Base-by-base conservation (phyloP, 2,113 vertebrate genomes). In the Sterrhoptilus dennistouni region DNA sequence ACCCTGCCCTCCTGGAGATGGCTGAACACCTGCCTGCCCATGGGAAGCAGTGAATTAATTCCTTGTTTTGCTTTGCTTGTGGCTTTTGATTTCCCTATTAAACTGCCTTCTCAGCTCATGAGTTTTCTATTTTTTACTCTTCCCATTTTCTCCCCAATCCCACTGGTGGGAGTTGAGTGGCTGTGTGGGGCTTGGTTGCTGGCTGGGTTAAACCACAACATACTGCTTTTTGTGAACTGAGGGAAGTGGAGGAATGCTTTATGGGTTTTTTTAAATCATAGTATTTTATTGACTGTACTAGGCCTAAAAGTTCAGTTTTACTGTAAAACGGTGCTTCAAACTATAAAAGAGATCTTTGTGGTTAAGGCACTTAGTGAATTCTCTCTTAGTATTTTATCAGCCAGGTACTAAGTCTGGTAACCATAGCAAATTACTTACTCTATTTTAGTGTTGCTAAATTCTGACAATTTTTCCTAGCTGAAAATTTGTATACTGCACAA, bases 131-230 rank as follows among this genome's bases (percentile, higher is more conserved):
- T 36, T 65, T 36, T 36, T 7, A 57, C 19, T 33, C 33, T 65
- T 81, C 15, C 23, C 12, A 11, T 52, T 38, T 57, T n/a, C 52
- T 59, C 68, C 52, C 23, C 23, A 36, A 0, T 20, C 14, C 59
- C 0, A 0, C 44, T 53, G 28, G 38, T 38, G 15, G 33, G 50
- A n/a, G 9, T 7, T 9, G n/a, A 83, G 40, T 4, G 5, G 31
- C 40, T 1, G 0, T 11, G 35, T 19, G 25, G 54, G 17, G 47
- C 20, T 69, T 27, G 25, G n/a, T 15, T 68, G 38, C 53, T 47
- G 16, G 8, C 8, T 75, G 29, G 17, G 40, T 54, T 54, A 76
- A 76, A 61, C 17, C 47, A 83, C 12, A 35, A 40, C 63, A 83
- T 40, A 42, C 7, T 3, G 8, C 9, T 19, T 81, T 61, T 81